These are phyloP conservation scores for Crocallis elinguaria DNA, from an alignment of 2,888 invertebrate species.

Conservation along the genomic window DNA sequence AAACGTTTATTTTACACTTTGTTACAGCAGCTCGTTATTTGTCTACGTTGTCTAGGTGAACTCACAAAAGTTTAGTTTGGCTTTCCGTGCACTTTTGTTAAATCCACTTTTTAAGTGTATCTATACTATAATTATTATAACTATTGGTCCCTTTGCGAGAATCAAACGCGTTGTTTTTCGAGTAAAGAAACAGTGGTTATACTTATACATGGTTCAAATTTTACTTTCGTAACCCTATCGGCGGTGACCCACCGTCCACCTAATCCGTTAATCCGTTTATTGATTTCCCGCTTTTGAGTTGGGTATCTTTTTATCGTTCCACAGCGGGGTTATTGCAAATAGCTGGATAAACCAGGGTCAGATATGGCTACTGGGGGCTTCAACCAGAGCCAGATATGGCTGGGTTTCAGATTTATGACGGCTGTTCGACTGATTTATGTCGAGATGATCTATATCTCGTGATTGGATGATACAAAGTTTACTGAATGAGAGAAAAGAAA, in stretches of 20 bases:
- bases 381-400: conserved; percentile 15
- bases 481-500: conserved; percentile 13
- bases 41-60: too few relatives aligned
- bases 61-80: too few relatives aligned
- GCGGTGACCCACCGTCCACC: conserved; percentile 25
- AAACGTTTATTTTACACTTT: too few relatives aligned
- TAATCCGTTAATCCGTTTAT: conserved; percentile 46
- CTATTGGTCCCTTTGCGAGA: too few relatives aligned
- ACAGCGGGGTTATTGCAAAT: conserved; percentile 26
- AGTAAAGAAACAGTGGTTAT: too few relatives aligned
- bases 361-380: conserved; percentile 22
- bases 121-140: too few relatives aligned
- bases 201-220: not conserved
- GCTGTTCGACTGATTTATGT: conserved; percentile 29
- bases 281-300: conserved; percentile 38
- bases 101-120: too few relatives aligned
- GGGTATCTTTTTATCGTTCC: conserved; percentile 40
- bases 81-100: too few relatives aligned
- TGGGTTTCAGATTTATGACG: conserved; percentile 27
- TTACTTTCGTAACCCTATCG: conserved; percentile 9
- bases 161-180: too few relatives aligned
- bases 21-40: too few relatives aligned
- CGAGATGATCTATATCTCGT: conserved; percentile 28
- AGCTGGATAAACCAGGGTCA: conserved; percentile 29
- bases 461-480: conserved; percentile 29